Percentiles rank a stretch among this genome's conserved stretches.
These are phyloP conservation scores for Tetanocera ferruginea DNA, from an alignment of 2,888 invertebrate genomes.

Conservation along the genomic window DNA sequence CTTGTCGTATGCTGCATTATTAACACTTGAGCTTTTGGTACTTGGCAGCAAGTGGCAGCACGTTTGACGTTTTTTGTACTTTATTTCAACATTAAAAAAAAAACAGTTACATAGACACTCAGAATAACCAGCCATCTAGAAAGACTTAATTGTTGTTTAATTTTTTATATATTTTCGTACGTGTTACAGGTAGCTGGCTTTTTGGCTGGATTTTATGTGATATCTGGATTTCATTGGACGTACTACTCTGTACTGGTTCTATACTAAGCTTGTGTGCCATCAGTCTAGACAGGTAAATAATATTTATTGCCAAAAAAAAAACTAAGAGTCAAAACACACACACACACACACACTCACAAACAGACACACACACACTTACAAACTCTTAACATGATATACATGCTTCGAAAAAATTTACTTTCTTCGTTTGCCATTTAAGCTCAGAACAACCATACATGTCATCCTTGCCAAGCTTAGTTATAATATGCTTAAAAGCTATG, in stretches of 20 bases:
- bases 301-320: background rate
- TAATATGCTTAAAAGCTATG: no score
- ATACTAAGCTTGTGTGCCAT: conserved; percentile 95
- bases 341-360: background rate
- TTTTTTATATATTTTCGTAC: conserved; percentile 11
- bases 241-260: conserved; percentile 93
- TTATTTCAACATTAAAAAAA: background rate
- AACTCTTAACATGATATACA: background rate
- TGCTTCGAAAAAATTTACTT: no score
- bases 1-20: background rate
- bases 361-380: background rate
- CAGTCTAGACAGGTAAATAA: conserved; percentile 81
- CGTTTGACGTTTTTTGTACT: background rate
- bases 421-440: no score
- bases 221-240: conserved; percentile 94
- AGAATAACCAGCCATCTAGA: background rate
- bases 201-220: conserved; percentile 90
- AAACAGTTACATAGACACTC: background rate
- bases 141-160: no score
- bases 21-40: background rate
- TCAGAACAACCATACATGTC: no score
- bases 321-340: background rate
- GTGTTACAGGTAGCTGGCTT: conserved; percentile 82
- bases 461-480: no score
- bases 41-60: background rate